A percentile compares a stretch with the other conserved stretches of the same genome.
Conservation (phyloP, 2,888 invertebrate species). For the Melitaea athalia region DNA sequence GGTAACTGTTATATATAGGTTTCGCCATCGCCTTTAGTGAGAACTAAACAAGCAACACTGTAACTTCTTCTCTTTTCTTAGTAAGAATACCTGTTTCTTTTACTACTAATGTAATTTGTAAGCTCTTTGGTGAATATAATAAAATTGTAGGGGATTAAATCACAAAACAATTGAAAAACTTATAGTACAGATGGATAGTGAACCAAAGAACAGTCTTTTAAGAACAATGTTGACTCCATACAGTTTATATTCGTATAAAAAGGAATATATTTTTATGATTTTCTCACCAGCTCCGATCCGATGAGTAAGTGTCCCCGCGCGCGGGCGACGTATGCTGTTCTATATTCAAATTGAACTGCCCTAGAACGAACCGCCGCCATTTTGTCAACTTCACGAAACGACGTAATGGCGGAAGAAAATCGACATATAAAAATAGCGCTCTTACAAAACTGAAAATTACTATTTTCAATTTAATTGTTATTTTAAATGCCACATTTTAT, state of each 20-base stretch:
- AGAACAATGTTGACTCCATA: slow-evolving; percentile 42
- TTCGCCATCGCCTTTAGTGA: too few species aligned
- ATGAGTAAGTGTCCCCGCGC: slow-evolving; percentile 78
- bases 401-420: slow-evolving; percentile 69
- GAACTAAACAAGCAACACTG: too few species aligned
- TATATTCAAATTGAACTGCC: slow-evolving; percentile 80
- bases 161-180: too few species aligned
- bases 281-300: slow-evolving; percentile 78
- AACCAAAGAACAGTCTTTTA: neutral
- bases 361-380: slow-evolving; percentile 68
- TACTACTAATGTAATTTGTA: too few species aligned
- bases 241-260: slow-evolving; percentile 53
- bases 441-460: neutral
- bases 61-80: too few species aligned
- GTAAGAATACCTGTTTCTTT: too few species aligned
- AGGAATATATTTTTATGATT: slow-evolving; percentile 79
- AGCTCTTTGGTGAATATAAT: too few species aligned
- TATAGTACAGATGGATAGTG: neutral
- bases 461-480: neutral
- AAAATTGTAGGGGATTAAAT: too few species aligned
- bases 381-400: slow-evolving; percentile 67
- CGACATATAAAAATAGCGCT: slow-evolving; percentile 39
- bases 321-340: slow-evolving; percentile 80
- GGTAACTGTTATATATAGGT: too few species aligned
- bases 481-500: too few species aligned